Evolutionary conservation across 2,797 vertebrate genomes (phyloP).

Genomic region (Falco concolor): DNA sequence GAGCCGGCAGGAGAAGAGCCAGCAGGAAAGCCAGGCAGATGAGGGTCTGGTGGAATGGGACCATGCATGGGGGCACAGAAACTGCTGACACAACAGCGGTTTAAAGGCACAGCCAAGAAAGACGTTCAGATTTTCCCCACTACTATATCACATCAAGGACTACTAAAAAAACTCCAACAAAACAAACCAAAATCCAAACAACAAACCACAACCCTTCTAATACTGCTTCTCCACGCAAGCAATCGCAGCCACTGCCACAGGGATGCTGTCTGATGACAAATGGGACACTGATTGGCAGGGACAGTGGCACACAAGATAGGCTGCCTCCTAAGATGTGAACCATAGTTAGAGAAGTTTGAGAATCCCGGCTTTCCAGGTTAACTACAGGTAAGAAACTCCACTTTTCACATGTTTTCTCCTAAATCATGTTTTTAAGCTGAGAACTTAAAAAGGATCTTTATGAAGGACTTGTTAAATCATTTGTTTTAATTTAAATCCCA

Average conservation of each 20-base stretch:
- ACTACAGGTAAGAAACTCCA: neutral
- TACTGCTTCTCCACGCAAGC: neutral
- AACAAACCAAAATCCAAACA: neutral
- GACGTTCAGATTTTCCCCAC: neutral
- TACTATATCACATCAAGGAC: neutral
- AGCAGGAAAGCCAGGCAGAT: neutral
- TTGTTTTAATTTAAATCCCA: conserved; percentile 3
- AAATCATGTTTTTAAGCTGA: neutral
- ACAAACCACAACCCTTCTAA: neutral
- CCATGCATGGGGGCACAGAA: neutral
- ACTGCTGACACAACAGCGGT: neutral
- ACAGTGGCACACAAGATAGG: neutral
- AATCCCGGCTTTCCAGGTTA: neutral
- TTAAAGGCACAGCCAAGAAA: neutral
- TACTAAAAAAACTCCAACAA: neutral
- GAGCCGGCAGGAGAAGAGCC: neutral
- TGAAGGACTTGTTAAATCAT: neutral
- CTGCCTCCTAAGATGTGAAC: neutral
- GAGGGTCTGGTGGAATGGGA: neutral
- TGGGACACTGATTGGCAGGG: neutral
- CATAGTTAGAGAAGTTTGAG: neutral
- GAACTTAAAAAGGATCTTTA: neutral
- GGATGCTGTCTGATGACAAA: neutral
- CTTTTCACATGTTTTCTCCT: neutral
- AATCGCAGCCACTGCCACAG: neutral